Conservation (phyloP, 2,888 invertebrate genomes). For the Ramazzottius varieornatus region DNA sequence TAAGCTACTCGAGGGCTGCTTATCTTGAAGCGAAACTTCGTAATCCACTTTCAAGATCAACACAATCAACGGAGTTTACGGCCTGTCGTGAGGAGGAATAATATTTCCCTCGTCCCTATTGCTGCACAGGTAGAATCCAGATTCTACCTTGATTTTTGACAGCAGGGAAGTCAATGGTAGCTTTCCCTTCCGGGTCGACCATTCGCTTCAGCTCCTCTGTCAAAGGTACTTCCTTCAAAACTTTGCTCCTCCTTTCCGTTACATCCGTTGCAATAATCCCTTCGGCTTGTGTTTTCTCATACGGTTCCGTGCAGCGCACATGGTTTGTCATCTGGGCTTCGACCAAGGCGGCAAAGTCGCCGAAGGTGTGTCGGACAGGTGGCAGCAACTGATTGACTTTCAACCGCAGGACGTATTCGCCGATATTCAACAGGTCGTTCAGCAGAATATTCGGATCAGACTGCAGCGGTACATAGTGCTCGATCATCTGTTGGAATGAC, state of each 20-base stretch:
- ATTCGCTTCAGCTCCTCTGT: neutral
- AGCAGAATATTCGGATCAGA: conserved; percentile 18
- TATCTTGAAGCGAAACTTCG: too few relatives aligned
- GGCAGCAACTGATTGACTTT: conserved; percentile 21
- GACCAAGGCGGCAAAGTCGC: conserved; percentile 18
- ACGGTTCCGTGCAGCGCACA: neutral
- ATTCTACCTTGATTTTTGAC: too few relatives aligned
- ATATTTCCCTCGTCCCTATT: too few relatives aligned
- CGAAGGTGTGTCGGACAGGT: conserved; percentile 19
- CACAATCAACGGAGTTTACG: too few relatives aligned
- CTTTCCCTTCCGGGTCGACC: neutral
- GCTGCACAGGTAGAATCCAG: too few relatives aligned
- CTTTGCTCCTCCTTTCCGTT: neutral
- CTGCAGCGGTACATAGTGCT: conserved; percentile 2
- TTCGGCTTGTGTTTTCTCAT: neutral
- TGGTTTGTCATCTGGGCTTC: conserved; percentile 10
- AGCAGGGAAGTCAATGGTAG: too few relatives aligned
- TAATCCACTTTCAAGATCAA: too few relatives aligned
- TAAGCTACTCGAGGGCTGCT: too few relatives aligned
- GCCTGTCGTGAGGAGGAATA: too few relatives aligned
- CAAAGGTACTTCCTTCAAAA: neutral
- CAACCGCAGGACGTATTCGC: conserved; percentile 18
- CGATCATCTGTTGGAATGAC: conserved; percentile 13
- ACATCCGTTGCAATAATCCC: neutral
- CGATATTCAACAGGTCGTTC: conserved; percentile 18